Evolutionary conservation across 2,888 invertebrate genomes (phyloP).

Genomic region (Synanthedon tipuliformis): DNA sequence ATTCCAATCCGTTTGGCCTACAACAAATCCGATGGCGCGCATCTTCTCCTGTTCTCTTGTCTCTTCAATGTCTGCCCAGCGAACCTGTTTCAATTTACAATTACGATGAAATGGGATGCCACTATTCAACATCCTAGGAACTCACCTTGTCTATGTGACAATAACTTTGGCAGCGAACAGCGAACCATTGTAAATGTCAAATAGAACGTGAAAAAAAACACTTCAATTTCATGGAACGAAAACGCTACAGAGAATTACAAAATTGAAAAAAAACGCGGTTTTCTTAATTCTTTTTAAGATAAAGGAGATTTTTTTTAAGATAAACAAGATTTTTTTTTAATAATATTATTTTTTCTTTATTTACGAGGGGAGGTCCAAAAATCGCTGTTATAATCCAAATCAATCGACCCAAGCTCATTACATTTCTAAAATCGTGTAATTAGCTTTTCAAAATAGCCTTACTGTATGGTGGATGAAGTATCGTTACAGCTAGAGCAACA

Average conservation of each 20-base stretch:
- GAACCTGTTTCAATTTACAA: slow-evolving; percentile 77
- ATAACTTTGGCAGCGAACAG: no score
- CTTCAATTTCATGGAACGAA: neutral
- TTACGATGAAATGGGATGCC: slow-evolving; percentile 1
- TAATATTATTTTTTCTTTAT: no score
- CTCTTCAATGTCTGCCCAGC: slow-evolving; percentile 98
- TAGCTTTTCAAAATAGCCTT: no score
- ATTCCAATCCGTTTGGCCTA: slow-evolving; percentile 96
- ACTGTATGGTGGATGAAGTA: no score
- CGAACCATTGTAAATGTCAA: neutral
- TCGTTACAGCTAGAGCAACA: no score
- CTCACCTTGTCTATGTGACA: slow-evolving; percentile 17
- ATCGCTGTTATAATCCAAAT: no score
- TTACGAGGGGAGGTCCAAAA: no score
- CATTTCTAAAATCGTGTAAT: no score
- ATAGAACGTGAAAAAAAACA: neutral
- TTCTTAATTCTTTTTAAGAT: no score
- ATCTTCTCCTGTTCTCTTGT: slow-evolving; percentile 90
- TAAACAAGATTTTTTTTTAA: no score
- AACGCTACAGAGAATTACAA: neutral
- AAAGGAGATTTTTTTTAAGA: no score
- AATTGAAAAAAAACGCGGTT: neutral
- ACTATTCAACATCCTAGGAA: slow-evolving; percentile 13
- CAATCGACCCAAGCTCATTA: no score
- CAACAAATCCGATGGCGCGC: slow-evolving; percentile 95